Percentiles rank a stretch among this genome's conserved stretches.
These are phyloP conservation scores for Conus betulinus DNA, from an alignment of 1,140 invertebrate species.

Conservation along the genomic window DNA sequence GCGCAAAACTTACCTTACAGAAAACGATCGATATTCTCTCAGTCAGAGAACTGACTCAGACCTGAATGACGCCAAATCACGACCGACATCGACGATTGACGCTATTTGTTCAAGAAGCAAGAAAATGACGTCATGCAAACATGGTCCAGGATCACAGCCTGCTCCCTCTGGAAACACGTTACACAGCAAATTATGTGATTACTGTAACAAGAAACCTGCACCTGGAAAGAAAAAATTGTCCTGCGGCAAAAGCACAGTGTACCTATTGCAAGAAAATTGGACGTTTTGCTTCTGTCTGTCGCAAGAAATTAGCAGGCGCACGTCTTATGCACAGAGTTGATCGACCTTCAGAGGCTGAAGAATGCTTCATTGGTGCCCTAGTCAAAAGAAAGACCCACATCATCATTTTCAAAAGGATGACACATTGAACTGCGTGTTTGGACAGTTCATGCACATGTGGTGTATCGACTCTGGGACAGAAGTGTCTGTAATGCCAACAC, in stretches of 20 bases:
- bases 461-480: too few relatives aligned
- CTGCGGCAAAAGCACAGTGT: neutral
- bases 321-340: neutral
- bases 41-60: neutral
- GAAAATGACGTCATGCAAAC: neutral
- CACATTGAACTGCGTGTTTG: too few relatives aligned
- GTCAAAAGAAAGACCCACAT: too few relatives aligned
- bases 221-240: slow-evolving; percentile 1
- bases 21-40: neutral
- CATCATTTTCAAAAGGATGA: too few relatives aligned
- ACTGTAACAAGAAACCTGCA: neutral
- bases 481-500: too few relatives aligned
- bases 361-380: neutral
- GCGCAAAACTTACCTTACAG: neutral
- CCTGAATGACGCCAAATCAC: neutral
- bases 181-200: neutral
- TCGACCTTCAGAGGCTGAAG: neutral
- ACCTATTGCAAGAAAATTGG: neutral
- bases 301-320: neutral
- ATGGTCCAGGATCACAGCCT: neutral
- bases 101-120: neutral
- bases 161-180: neutral
- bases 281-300: neutral
- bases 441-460: too few relatives aligned
- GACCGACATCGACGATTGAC: neutral